Conservation (phyloP, 1,140 invertebrate genomes). For the Drosophila ananassae region DNA sequence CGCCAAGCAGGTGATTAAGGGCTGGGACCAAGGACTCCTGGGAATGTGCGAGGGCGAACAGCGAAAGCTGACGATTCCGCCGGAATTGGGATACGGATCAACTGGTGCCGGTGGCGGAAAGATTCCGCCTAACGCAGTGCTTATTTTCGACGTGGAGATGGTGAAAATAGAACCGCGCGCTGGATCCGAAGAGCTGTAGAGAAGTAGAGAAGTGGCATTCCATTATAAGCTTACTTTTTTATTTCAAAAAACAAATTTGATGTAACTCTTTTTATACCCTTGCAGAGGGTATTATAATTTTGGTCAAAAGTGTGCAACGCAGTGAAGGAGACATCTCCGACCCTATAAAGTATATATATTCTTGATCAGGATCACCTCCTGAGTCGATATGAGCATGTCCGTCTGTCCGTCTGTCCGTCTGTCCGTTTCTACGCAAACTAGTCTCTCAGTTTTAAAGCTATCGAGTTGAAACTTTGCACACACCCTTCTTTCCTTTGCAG, state of each 20-base stretch:
- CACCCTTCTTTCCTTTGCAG: too few relatives aligned
- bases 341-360: too few relatives aligned
- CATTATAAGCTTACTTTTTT: conserved; percentile 3
- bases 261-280: too few relatives aligned
- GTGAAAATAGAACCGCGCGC: conserved; percentile 89
- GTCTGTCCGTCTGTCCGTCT: too few relatives aligned
- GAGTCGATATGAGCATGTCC: too few relatives aligned
- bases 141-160: conserved; percentile 93
- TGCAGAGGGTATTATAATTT: too few relatives aligned
- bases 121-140: conserved; percentile 91
- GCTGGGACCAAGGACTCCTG: conserved; percentile 94
- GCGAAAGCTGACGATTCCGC: conserved; percentile 92
- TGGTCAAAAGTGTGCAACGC: too few relatives aligned
- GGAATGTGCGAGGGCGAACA: conserved; percentile 95
- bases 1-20: conserved; percentile 92
- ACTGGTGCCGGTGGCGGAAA: conserved; percentile 91
- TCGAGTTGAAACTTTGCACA: too few relatives aligned
- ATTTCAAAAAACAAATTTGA: neutral
- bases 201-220: neutral
- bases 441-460: too few relatives aligned
- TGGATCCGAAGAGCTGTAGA: conserved; percentile 84
- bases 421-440: too few relatives aligned
- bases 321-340: too few relatives aligned
- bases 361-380: too few relatives aligned
- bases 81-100: conserved; percentile 92